Conservation (phyloP, 2,888 invertebrate species). For the Iphiclides podalirius region DNA sequence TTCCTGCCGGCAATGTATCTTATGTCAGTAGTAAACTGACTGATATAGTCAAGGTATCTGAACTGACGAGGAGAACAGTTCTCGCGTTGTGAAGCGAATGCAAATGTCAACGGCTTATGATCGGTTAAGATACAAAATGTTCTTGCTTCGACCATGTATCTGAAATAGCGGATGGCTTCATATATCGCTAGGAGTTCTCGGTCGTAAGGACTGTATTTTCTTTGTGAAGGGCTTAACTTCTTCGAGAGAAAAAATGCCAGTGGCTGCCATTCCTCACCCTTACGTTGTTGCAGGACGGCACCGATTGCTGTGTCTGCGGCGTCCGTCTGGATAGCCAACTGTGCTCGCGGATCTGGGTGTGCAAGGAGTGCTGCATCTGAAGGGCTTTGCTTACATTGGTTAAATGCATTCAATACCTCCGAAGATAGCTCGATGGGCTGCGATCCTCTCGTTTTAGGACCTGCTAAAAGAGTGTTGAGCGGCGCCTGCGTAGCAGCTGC, state of each 20-base stretch:
- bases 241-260: constrained; percentile 48
- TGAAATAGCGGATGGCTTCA: constrained; percentile 42
- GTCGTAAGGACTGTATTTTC: constrained; percentile 47
- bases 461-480: not conserved
- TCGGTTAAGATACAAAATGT: constrained; percentile 33
- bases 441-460: constrained; percentile 1
- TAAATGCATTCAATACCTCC: not conserved
- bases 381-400: not conserved
- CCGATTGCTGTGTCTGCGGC: not conserved
- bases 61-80: too few species aligned
- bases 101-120: constrained; percentile 22
- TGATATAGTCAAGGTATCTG: not conserved
- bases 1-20: not conserved
- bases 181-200: constrained; percentile 49
- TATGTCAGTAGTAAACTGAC: not conserved
- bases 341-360: not conserved
- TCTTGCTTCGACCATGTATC: constrained; percentile 47
- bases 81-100: not conserved
- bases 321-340: not conserved
- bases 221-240: constrained; percentile 40
- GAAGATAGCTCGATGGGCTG: not conserved
- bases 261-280: constrained; percentile 38
- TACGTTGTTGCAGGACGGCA: not conserved
- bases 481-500: constrained; percentile 20
- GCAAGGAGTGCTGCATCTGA: not conserved